These are phyloP conservation scores for Montifringilla adamsi DNA, from an alignment of 2,113 vertebrate species.

Conservation along the genomic window DNA sequence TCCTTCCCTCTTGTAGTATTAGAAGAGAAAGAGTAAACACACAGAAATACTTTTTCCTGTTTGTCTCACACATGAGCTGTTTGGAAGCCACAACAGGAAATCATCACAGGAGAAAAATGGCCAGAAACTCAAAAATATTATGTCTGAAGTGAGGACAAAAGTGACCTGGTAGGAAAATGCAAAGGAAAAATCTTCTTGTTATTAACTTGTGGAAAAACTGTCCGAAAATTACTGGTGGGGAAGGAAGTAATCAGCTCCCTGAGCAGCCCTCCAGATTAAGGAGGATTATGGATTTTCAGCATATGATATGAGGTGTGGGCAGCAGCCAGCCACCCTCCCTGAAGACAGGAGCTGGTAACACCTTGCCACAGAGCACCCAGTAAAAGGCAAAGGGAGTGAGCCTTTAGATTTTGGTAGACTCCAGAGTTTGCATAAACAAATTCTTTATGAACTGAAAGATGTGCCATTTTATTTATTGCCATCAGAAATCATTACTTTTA, in stretches of 20 bases:
- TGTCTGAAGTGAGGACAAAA: neutral
- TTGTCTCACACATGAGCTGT: neutral
- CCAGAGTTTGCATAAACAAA: neutral
- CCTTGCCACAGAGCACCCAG: neutral
- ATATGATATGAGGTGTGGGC: too few species aligned
- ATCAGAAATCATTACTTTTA: neutral
- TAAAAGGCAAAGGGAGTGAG: neutral
- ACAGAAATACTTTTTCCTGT: neutral
- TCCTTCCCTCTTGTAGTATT: neutral
- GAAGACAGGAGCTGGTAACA: accelerated
- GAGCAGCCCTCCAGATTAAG: neutral
- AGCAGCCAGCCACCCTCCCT: neutral
- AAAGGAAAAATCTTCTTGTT: neutral
- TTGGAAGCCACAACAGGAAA: neutral
- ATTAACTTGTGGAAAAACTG: neutral
- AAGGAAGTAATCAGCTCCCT: neutral
- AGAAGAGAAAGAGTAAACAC: neutral
- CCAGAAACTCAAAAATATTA: neutral
- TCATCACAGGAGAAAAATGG: neutral
- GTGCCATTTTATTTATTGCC: neutral
- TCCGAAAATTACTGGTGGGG: neutral
- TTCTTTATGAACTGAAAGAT: neutral
- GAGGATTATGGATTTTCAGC: neutral
- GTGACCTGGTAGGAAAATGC: neutral
- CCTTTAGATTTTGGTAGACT: neutral